phyloP scores from a whole-genome alignment of 2,797 vertebrate species.

The Scolopax bukidnonensis region DNA sequence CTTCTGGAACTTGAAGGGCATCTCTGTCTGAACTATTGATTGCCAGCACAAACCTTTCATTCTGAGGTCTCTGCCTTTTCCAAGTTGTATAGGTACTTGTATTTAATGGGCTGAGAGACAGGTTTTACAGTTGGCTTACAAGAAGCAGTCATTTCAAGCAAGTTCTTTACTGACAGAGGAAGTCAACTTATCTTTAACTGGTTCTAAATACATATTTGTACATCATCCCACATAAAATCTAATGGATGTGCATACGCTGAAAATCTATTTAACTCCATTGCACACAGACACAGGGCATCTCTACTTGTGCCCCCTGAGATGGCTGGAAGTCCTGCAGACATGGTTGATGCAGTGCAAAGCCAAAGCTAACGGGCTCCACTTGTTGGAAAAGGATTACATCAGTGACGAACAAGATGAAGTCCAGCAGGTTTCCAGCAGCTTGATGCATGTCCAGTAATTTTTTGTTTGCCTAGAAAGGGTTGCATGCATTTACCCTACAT shows the following conservation, averaged over 20 bases:
- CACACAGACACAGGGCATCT: not conserved
- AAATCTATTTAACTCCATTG: not conserved
- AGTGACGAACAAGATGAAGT: not conserved
- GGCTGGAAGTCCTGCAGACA: not conserved
- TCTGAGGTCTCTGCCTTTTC: not conserved
- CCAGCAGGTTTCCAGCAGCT: not conserved
- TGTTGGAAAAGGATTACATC: not conserved
- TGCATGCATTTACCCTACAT: not conserved
- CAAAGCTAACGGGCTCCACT: not conserved
- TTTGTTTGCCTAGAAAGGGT: not conserved
- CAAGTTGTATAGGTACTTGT: not conserved
- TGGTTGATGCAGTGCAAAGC: not conserved
- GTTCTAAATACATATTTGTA: not conserved
- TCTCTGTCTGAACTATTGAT: not conserved
- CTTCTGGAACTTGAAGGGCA: accelerated
- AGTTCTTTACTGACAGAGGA: not conserved
- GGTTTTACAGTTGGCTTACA: not conserved
- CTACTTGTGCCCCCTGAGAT: not conserved
- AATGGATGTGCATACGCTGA: not conserved
- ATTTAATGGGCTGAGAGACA: not conserved
- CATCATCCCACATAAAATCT: accelerated
- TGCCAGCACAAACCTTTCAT: accelerated
- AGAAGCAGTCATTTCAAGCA: not conserved
- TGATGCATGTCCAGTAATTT: not conserved
- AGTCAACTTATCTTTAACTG: not conserved